phyloP scores from a whole-genome alignment of 2,888 invertebrate species.

The Apamea monoglypha region DNA sequence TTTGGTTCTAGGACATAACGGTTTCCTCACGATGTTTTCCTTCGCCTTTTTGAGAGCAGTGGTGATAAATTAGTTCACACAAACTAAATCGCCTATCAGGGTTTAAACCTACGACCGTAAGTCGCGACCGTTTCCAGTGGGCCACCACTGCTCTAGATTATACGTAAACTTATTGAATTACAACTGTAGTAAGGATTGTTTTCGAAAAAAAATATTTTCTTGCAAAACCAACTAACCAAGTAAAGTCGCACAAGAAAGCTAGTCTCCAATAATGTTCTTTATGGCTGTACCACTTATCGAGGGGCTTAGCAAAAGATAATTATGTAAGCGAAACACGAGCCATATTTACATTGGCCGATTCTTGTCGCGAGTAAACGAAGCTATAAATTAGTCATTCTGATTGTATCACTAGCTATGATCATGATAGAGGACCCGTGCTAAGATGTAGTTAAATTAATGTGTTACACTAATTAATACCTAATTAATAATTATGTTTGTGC shows the following conservation, averaged over 20 bases:
- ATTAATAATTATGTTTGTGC: constrained; percentile 30
- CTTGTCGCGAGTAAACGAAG: constrained; percentile 1
- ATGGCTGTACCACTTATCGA: constrained; percentile 10
- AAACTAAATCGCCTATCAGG: neutral
- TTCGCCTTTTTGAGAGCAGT: neutral
- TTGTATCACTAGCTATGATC: constrained; percentile 3
- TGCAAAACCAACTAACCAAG: neutral
- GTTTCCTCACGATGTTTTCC: no score
- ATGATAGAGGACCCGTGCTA: neutral
- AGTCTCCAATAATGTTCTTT: neutral
- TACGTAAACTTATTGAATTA: neutral
- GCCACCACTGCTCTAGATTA: neutral
- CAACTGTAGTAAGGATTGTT: neutral
- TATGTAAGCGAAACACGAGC: constrained; percentile 20
- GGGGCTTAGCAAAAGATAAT: neutral
- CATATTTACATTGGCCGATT: constrained; percentile 1
- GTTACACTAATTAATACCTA: constrained; percentile 16
- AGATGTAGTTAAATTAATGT: constrained; percentile 10
- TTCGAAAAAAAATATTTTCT: neutral
- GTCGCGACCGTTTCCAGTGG: neutral
- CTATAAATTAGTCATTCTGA: constrained; percentile 14
- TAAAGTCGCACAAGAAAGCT: neutral
- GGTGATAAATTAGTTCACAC: neutral
- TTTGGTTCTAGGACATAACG: neutral
- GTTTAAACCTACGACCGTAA: neutral